Conservation (phyloP, 2,797 vertebrate genomes). For the Fistularia tabacaria region DNA sequence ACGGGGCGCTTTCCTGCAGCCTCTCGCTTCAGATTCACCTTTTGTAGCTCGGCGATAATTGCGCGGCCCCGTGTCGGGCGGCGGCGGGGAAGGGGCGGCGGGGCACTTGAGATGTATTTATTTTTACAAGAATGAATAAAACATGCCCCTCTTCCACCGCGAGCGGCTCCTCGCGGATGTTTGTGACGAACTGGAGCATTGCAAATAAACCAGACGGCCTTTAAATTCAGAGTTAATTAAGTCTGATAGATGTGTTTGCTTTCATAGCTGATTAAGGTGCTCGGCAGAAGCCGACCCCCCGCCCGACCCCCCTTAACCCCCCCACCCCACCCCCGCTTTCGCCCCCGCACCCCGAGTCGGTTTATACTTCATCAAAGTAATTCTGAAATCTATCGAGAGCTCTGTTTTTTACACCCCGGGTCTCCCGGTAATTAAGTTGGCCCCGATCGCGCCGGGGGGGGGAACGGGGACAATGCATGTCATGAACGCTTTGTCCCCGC, state of each 20-base stretch:
- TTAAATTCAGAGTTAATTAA: slow-evolving; percentile 73
- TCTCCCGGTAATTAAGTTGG: slow-evolving; percentile 66
- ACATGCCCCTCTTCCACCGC: slow-evolving; percentile 1
- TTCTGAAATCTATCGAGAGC: slow-evolving; percentile 68
- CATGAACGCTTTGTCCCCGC: slow-evolving; percentile 47
- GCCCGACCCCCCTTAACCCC: no score
- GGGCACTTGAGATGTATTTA: no score
- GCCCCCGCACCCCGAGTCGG: slow-evolving; percentile 2
- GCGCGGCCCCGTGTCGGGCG: no score
- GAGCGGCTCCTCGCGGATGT: slow-evolving; percentile 21
- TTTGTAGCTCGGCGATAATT: no score
- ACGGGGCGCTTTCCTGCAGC: no score
- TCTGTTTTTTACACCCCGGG: slow-evolving; percentile 59
- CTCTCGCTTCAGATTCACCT: no score
- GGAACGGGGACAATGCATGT: slow-evolving; percentile 52
- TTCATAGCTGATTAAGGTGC: slow-evolving; percentile 76
- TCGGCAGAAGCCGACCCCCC: slow-evolving; percentile 54
- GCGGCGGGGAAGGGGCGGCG: no score
- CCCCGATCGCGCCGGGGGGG: slow-evolving; percentile 59
- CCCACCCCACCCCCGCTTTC: slow-evolving; percentile 14
- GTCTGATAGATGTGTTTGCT: slow-evolving; percentile 75
- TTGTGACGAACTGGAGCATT: slow-evolving; percentile 65
- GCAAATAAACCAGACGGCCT: slow-evolving; percentile 61
- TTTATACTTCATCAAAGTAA: slow-evolving; percentile 72
- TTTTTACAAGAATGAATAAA: slow-evolving; percentile 13